phyloP scores from a whole-genome alignment of 1,140 invertebrate species.

The Drosophila tsacasi region DNA sequence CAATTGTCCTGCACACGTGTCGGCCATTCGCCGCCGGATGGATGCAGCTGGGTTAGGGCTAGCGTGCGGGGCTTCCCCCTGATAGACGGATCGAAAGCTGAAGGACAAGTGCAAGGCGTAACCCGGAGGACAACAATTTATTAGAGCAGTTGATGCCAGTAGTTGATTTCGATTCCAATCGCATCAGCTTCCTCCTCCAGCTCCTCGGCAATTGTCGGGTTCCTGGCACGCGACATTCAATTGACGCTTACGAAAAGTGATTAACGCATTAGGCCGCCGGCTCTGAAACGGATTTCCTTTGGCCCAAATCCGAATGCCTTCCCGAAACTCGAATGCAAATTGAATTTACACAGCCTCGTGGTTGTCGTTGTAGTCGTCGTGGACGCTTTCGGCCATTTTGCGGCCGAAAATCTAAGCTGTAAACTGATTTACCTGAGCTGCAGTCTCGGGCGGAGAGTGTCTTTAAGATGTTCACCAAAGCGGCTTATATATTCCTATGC shows the following conservation, averaged over 20 bases:
- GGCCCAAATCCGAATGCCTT: constrained; percentile 25
- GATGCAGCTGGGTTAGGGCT: constrained; percentile 39
- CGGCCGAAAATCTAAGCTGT: constrained; percentile 19
- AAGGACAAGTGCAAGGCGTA: constrained; percentile 76
- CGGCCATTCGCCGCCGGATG: constrained; percentile 66
- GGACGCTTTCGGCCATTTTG: constrained; percentile 64
- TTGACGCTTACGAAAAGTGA: constrained; percentile 79
- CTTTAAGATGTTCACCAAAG: constrained; percentile 53
- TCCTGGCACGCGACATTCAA: constrained; percentile 79
- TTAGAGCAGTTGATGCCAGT: constrained; percentile 71
- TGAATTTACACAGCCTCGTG: constrained; percentile 49
- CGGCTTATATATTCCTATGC: constrained; percentile 69
- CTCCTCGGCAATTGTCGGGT: constrained; percentile 58
- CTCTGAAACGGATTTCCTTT: constrained; percentile 22
- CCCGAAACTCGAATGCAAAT: constrained; percentile 58
- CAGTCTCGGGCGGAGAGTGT: neutral
- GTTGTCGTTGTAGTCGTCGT: too few species aligned
- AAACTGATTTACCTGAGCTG: constrained; percentile 44
- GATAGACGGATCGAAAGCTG: constrained; percentile 26
- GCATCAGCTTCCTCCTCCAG: constrained; percentile 23
- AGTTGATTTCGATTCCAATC: constrained; percentile 56
- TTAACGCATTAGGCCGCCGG: constrained; percentile 70
- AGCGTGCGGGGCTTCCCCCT: neutral
- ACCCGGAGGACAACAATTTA: constrained; percentile 65
- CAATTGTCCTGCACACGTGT: constrained; percentile 79